These are phyloP conservation scores for Drosophila pruinosa DNA, from an alignment of 1,140 invertebrate genomes.

Conservation along the genomic window DNA sequence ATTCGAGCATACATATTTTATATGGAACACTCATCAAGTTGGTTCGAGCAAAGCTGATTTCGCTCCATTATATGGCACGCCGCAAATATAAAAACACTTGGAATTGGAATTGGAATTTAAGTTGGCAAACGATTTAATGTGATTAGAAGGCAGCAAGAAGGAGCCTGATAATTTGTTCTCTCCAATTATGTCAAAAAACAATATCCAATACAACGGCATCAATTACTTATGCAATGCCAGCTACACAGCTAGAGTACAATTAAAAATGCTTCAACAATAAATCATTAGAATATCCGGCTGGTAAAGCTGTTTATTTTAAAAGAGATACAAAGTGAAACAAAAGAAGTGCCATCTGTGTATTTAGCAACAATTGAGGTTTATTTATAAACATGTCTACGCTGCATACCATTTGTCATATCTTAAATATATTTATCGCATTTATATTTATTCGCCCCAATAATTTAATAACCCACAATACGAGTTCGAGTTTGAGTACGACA, in stretches of 20 bases:
- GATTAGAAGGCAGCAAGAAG: too few species aligned
- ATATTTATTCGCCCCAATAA: constrained; percentile 68
- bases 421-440: constrained; percentile 75
- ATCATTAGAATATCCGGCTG: background rate
- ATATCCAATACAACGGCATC: too few species aligned
- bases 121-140: background rate
- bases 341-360: background rate
- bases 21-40: constrained; percentile 9
- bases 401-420: constrained; percentile 72
- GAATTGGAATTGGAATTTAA: too few species aligned
- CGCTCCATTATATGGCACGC: background rate
- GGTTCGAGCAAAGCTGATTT: constrained; percentile 7
- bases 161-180: too few species aligned
- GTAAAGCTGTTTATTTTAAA: background rate
- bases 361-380: constrained; percentile 3
- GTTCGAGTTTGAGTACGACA: background rate
- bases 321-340: background rate
- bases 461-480: constrained; percentile 68
- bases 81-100: background rate
- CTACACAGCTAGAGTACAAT: too few species aligned
- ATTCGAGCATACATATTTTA: constrained; percentile 43
- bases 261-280: background rate
- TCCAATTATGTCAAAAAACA: too few species aligned
- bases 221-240: too few species aligned
- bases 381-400: constrained; percentile 19